Evolutionary conservation across 2,797 vertebrate species (phyloP).

Genomic region (Agapornis canus): DNA sequence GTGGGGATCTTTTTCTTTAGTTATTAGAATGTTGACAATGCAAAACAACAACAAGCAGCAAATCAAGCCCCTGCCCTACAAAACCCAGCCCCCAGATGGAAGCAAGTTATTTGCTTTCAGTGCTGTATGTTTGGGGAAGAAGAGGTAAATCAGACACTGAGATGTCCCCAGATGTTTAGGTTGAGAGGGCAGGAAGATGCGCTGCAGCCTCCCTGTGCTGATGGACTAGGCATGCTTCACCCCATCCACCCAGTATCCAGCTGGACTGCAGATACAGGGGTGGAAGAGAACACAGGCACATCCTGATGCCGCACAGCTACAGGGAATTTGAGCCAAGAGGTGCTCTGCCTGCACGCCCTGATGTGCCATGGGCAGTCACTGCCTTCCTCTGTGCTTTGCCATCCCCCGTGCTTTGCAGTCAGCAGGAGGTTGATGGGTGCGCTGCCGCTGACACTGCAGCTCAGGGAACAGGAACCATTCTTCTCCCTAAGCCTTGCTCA

Average conservation of each 20-base stretch:
- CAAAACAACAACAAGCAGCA: background rate
- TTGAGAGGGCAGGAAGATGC: background rate
- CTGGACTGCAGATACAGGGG: background rate
- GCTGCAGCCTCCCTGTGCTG: background rate
- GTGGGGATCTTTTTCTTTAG: background rate
- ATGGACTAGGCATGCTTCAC: background rate
- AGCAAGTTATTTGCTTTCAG: slow-evolving; percentile 46
- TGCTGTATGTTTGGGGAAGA: background rate
- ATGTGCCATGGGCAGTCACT: background rate
- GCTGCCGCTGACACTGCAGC: background rate
- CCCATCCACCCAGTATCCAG: background rate
- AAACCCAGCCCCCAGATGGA: background rate
- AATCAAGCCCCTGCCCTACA: background rate
- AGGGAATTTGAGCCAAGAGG: background rate
- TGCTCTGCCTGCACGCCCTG: background rate
- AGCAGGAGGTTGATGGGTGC: background rate
- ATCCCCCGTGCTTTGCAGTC: background rate
- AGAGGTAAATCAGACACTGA: background rate
- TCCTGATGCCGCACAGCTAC: background rate
- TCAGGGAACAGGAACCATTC: background rate
- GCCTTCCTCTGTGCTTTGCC: background rate
- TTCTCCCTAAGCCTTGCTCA: background rate
- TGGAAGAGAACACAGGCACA: background rate
- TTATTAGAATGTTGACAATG: background rate
- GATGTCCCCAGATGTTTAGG: background rate